Evolutionary conservation across 2,797 vertebrate species (phyloP).

Genomic region (Eulemur rubriventer): DNA sequence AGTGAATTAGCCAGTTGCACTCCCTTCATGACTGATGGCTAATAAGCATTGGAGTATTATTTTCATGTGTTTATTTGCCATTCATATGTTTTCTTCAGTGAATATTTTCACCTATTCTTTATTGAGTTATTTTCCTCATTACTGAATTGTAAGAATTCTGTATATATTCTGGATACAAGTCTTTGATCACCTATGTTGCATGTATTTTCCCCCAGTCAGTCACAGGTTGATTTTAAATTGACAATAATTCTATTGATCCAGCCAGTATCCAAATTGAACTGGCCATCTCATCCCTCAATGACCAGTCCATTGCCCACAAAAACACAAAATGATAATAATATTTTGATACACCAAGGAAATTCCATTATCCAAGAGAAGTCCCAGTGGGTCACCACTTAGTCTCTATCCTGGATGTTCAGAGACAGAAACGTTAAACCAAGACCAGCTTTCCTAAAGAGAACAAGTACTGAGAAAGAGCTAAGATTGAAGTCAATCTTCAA

Average conservation of each 20-base stretch:
- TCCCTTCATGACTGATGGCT: neutral
- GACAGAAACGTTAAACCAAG: neutral
- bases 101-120: neutral
- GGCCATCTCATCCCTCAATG: neutral
- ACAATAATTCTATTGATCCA: neutral
- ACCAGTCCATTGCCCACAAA: neutral
- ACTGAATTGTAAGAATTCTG: neutral
- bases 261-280: neutral
- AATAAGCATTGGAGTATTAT: fast-evolving
- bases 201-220: neutral
- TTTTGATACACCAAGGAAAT: neutral
- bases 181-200: neutral
- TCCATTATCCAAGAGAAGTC: neutral
- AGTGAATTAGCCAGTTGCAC: neutral
- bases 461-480: neutral
- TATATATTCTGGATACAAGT: neutral
- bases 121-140: neutral
- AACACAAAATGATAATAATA: neutral
- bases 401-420: neutral
- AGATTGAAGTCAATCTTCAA: neutral
- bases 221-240: neutral
- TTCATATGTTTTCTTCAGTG: neutral
- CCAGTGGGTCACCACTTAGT: neutral
- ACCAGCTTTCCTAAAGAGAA: neutral
- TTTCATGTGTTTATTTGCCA: neutral